Base-by-base conservation (phyloP, 1,140 invertebrate species). In the Monomorium pharaonis region DNA sequence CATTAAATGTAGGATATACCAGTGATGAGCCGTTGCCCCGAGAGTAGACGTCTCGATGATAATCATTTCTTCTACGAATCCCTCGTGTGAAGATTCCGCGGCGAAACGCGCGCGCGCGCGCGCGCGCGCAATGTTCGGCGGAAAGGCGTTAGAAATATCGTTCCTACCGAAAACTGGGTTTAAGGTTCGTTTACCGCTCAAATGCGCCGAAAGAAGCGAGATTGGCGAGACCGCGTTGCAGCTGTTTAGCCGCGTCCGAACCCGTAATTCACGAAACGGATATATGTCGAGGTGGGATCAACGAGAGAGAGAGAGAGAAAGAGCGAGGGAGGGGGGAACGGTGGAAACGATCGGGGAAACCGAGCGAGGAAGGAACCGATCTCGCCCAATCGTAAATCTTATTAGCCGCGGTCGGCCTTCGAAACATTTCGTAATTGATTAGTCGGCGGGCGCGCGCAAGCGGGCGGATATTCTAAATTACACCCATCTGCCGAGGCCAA, bases 341-440 rank as follows among this genome's bases (percentile, higher is more conserved):
- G 24, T 16, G 42, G n/a, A 27, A 42, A 63, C 30, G 27, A 70
- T 44, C 77, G 49, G 42, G 33, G 54, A 14, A 84, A 27, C n/a
- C 44, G 27, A 30, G 6, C 42, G 51, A 78, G 47, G 75, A 33
- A 81, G 76, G 44, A 47, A 70, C 75, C 58, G 76, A 81, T 81
- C 51, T 60, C 76, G 58, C 21, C 62, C 62, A 87, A 84, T 69
- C 72, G 84, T 80, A 80, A 89, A 87, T 85, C 89, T 89, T 72
- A 54, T 83, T 87, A 75, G 84, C 65, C 44, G 58, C n/a, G 67
- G 78, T 63, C 62, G 70, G 63, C 51, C 67, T 60, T 58, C 63
- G 70, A 76, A 89, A 81, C 78, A 54, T 91, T 92, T 92, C 86
- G 90, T 88, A 90, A 93, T 93, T 91, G 92, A 92, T 92, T 90